phyloP scores from a whole-genome alignment of 2,797 vertebrate genomes.

The Gorsachius magnificus region DNA sequence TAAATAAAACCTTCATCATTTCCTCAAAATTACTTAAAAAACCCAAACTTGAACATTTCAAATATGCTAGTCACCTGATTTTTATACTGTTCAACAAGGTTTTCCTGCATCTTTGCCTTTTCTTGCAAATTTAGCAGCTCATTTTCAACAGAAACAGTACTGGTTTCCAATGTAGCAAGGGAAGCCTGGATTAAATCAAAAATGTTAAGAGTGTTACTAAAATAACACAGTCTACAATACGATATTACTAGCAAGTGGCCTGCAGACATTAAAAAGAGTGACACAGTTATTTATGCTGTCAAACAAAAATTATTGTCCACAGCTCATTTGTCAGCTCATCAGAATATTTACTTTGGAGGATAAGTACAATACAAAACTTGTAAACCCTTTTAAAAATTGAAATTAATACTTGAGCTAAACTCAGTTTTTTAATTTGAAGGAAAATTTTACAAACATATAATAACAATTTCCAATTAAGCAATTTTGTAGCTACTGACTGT shows the following conservation, averaged over 20 bases:
- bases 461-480: background rate
- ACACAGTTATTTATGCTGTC: background rate
- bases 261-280: background rate
- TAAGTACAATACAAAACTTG: background rate
- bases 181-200: slow-evolving; percentile 70
- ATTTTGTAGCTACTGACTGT: background rate
- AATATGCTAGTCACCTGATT: slow-evolving; percentile 74
- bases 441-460: background rate
- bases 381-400: background rate
- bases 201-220: background rate
- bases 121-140: slow-evolving; percentile 77
- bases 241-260: background rate
- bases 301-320: background rate
- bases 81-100: slow-evolving; percentile 72
- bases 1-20: background rate
- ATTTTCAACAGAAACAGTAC: slow-evolving; percentile 70
- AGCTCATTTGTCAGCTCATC: background rate
- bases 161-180: slow-evolving; percentile 75
- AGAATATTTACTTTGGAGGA: background rate
- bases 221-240: background rate
- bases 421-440: background rate
- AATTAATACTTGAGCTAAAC: background rate
- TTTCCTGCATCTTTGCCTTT: slow-evolving; percentile 74
- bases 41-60: background rate
- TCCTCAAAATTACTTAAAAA: background rate